Evolutionary conservation across 2,113 vertebrate species (phyloP).

Genomic region (Mystacornis crossleyi): DNA sequence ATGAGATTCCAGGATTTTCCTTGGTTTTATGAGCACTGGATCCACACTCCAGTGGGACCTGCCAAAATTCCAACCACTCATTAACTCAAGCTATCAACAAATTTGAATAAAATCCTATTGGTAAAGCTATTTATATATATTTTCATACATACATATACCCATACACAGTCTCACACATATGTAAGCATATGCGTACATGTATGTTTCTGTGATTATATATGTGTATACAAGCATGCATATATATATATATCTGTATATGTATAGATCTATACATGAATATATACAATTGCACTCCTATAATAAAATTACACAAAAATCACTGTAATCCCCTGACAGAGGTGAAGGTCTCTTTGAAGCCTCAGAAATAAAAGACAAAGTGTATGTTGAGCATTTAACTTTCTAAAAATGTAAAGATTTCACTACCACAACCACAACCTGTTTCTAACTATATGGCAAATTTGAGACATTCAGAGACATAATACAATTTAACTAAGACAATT

Average conservation of each 20-base stretch:
- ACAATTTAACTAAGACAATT: background rate
- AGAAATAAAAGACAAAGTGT: background rate
- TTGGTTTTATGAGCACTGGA: constrained; percentile 48
- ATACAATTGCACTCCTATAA: constrained; percentile 21
- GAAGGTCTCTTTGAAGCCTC: constrained; percentile 41
- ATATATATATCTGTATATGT: background rate
- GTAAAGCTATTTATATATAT: background rate
- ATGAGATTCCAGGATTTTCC: constrained; percentile 26
- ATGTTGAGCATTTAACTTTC: background rate
- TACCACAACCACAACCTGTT: background rate
- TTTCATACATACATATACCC: background rate
- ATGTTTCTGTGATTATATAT: background rate
- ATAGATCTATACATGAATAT: background rate
- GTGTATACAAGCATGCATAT: background rate
- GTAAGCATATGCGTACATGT: background rate
- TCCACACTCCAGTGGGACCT: constrained; percentile 50
- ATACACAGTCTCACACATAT: background rate
- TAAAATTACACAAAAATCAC: constrained; percentile 25
- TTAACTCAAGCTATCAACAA: constrained; percentile 70
- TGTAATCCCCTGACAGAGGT: constrained; percentile 22
- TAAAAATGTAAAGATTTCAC: background rate
- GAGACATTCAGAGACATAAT: background rate
- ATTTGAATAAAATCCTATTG: constrained; percentile 57
- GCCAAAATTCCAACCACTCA: constrained; percentile 66
- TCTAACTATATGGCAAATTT: background rate